Percentiles rank a stretch among this genome's conserved stretches.
Conservation (phyloP, 1,140 invertebrate genomes). For the Dolichoris vasculosae region DNA sequence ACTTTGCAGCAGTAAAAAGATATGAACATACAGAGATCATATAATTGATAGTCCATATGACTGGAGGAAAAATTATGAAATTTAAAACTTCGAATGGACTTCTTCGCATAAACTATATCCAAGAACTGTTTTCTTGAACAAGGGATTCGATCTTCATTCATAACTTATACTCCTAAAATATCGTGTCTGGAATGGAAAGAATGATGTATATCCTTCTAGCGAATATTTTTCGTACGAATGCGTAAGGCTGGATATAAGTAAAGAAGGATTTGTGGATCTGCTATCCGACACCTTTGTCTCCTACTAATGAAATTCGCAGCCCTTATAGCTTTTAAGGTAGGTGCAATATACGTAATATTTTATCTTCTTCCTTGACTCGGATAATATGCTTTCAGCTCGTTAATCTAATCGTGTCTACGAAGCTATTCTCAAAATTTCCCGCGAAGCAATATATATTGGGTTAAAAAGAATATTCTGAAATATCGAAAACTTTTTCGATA, state of each 20-base stretch:
- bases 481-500: no score
- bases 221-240: neutral
- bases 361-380: no score
- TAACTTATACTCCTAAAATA: neutral
- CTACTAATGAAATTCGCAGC: no score
- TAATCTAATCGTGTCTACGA: no score
- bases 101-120: neutral
- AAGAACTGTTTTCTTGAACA: neutral
- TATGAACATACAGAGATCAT: neutral
- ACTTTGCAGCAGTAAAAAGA: neutral
- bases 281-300: neutral
- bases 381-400: no score
- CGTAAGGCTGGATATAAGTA: neutral
- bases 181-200: constrained; percentile 8
- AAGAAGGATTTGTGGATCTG: neutral
- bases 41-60: neutral
- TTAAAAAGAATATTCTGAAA: no score
- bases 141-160: constrained; percentile 29
- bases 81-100: constrained; percentile 13
- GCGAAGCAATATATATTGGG: no score
- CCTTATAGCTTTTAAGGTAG: no score
- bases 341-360: no score
- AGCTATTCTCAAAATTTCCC: no score
- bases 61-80: constrained; percentile 23
- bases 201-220: constrained; percentile 16